Conservation (phyloP, 2,113 vertebrate species). For the Narcine bancroftii region DNA sequence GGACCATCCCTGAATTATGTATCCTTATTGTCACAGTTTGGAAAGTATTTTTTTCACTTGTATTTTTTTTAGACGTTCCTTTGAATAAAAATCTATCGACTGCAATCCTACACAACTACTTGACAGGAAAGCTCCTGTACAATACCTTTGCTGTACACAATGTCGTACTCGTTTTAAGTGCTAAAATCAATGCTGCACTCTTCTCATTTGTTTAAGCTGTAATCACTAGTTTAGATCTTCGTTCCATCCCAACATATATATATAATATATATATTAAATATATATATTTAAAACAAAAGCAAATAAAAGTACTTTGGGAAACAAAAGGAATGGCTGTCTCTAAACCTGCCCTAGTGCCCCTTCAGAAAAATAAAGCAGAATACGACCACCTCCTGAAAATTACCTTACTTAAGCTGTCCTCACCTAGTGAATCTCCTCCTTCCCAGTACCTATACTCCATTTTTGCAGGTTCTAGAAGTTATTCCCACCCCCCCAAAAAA, state of each 20-base stretch:
- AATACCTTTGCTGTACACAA: conserved; percentile 69
- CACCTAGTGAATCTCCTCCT: background rate
- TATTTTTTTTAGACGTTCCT: conserved; percentile 47
- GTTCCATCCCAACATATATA: conserved; percentile 48
- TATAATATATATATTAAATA: conserved; percentile 45
- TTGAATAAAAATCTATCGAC: conserved; percentile 48
- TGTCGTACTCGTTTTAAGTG: conserved; percentile 72
- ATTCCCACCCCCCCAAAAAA: background rate
- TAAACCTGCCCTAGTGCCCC: conserved; percentile 53
- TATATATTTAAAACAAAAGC: conserved; percentile 50
- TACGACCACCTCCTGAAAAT: conserved; percentile 40
- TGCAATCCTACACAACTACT: conserved; percentile 50
- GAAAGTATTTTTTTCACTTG: conserved; percentile 59
- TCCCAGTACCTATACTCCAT: background rate
- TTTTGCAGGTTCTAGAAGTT: background rate
- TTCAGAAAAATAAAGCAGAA: conserved; percentile 46
- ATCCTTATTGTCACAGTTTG: conserved; percentile 75
- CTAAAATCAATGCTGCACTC: conserved; percentile 61
- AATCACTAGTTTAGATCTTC: conserved; percentile 47
- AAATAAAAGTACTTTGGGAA: conserved; percentile 51
- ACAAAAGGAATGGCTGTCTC: conserved; percentile 56
- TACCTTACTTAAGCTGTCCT: background rate
- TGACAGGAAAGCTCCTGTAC: conserved; percentile 52
- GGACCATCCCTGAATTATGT: conserved; percentile 86
- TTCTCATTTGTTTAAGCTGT: conserved; percentile 48